Base-by-base conservation (phyloP, 2,797 vertebrate genomes). In the Macroramphosus scolopax region DNA sequence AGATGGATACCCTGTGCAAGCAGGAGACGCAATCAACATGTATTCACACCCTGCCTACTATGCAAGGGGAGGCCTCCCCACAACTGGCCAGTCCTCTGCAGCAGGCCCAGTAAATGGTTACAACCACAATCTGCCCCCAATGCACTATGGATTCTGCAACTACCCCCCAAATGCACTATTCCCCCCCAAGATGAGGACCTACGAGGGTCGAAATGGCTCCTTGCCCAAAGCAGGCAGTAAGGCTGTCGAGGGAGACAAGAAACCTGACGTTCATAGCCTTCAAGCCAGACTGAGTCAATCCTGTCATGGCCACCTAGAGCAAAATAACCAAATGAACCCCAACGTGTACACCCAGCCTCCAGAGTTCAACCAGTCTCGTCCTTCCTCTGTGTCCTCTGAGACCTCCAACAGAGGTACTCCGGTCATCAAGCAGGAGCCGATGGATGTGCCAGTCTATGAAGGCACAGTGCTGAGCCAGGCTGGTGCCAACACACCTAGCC, bases 1-100 rank as follows among this genome's bases (percentile, higher is more conserved):
- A 61, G 92, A 95, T 75, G 93, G 94, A 83, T 96, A 95, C 83
- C 89, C 92, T 33, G 90, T 92, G 77, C 90, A 94, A 78, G 88
- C 92, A 78, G 91, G 92, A 1, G 94, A 96, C 82, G 89, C 92
- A 0, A 95, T 95, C 84, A 93, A 89, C 59, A 91, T 93, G 60
- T 97, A 95, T 78, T 88, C 93, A 63, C 94, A 92, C 75, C 91
- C 95, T 82, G 92, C 92, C 76, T 95, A 92, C 93, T 98, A 96
- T 93, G 94, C 95, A 93, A 95, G 93, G 87, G 92, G 93, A 82
- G 86, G 87, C 86, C 91, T 93, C 68, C 87, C 92, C 88, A 88
- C 92, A 17, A 81, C 74, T 62, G 82, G 85, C 79, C 90, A 88
- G 72, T 73, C 87, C 76, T 84, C 88, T 83, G 77, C 87, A 60